Conservation (phyloP, 2,888 invertebrate species). For the Tupiocoris notatus region DNA sequence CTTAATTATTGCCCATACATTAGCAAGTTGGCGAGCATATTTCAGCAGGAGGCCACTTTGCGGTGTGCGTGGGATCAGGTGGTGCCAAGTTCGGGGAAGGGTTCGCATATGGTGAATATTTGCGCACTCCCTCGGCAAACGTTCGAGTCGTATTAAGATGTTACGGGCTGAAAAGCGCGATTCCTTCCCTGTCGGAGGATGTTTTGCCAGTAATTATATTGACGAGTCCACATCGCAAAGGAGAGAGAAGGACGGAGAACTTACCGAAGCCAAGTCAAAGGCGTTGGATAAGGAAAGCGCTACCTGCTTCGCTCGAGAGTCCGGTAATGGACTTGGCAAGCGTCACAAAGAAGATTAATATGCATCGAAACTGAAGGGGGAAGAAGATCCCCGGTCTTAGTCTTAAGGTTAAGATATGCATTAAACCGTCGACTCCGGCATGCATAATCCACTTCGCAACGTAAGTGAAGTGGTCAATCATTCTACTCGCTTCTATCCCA, state of each 20-base stretch:
- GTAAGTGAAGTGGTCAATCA: constrained; percentile 38
- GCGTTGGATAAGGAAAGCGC: neutral
- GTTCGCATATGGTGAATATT: constrained; percentile 14
- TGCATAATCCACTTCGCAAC: constrained; percentile 30
- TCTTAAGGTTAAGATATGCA: constrained; percentile 36
- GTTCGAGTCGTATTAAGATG: neutral
- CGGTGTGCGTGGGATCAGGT: constrained; percentile 21
- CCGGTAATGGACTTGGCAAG: constrained; percentile 39
- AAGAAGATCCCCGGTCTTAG: neutral
- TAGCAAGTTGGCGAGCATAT: constrained; percentile 30
- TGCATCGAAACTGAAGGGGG: constrained; percentile 10
- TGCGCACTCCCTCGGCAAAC: neutral
- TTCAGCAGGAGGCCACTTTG: constrained; percentile 1
- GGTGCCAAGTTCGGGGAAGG: neutral
- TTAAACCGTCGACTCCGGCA: constrained; percentile 28
- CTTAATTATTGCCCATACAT: constrained; percentile 29
- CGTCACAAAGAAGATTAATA: constrained; percentile 18
- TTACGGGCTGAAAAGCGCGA: neutral
- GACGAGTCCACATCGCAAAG: neutral
- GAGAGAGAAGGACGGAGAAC: neutral
- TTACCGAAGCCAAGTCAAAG: neutral
- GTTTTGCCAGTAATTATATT: neutral
- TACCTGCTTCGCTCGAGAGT: constrained; percentile 17
- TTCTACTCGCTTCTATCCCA: neutral
- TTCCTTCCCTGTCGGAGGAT: neutral